Conservation (phyloP, 2,113 vertebrate genomes). For the Rhinolophus ferrumequinum region DNA sequence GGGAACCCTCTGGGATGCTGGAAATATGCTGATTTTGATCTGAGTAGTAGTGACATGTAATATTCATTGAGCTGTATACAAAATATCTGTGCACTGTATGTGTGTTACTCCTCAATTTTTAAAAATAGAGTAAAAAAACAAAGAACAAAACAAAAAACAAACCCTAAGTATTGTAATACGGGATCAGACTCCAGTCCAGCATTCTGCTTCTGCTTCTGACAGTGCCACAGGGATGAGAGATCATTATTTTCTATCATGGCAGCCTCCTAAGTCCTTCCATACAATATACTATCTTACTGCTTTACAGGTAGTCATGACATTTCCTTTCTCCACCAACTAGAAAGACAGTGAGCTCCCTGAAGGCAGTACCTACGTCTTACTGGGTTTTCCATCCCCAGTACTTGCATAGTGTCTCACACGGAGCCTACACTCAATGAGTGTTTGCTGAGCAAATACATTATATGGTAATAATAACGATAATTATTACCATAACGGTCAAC, state of each 20-base stretch:
- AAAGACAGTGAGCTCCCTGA: not conserved
- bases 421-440: not conserved
- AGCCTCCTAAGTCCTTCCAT: not conserved
- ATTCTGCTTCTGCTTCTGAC: slow-evolving; percentile 16
- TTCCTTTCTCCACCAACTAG: not conserved
- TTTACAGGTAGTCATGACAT: not conserved
- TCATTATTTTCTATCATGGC: not conserved
- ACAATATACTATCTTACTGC: not conserved
- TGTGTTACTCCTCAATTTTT: not conserved
- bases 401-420: not conserved
- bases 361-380: not conserved
- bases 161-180: not conserved
- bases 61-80: not conserved
- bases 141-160: not conserved
- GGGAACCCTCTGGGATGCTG: not conserved
- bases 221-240: not conserved
- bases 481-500: not conserved
- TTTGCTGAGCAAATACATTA: not conserved
- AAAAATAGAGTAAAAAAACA: not conserved
- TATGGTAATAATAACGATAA: not conserved
- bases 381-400: not conserved
- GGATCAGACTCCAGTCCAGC: not conserved
- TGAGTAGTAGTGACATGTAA: not conserved
- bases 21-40: not conserved
- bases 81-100: not conserved